Base-by-base conservation (phyloP, 2,797 vertebrate genomes). In the Siniperca undulata region DNA sequence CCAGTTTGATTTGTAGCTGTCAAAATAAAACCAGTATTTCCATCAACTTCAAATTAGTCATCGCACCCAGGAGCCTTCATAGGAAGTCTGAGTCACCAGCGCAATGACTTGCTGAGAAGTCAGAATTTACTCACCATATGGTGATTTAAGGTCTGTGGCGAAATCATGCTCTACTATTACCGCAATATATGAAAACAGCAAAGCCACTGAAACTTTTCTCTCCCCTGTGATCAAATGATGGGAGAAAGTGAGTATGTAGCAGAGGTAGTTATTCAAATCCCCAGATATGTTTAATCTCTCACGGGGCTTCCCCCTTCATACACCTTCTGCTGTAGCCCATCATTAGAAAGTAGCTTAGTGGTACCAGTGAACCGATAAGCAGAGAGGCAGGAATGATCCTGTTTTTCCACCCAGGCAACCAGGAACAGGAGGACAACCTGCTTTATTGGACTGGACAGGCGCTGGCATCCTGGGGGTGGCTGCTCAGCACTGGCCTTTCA, bases 391-490 rank as follows among this genome's bases (percentile, higher is more conserved):
- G 82, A 89, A 73, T n/a, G 86, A 92, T 91, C 86, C 90, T 67
- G 89, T 89, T 92, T 86, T 91, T 84, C 88, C 77, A 80, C 88
- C 87, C 86, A 81, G 88, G 87, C 90, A 86, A 87, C 80, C 78
- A 53, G 85, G 87, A 87, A 86, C 83, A 89, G 89, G 84, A 92
- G 93, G 93, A 94, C 92, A 94, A 93, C 87, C 94, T 91, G 91
- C 94, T 95, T 97, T 96, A 97, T 97, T 97, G 93, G 95, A 96
- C 89, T 83, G 95, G 96, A 97, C 96, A 96, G 96, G 95, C 95
- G 86, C 94, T 95, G 96, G 95, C 94, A 93, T 96, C 96, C 95
- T 90, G 92, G 93, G 93, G 91, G 91, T 89, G 92, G 95, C 94
- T 92, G 93, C 93, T 95, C 94, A 89, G 82, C 89, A 73, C 92